Evolutionary conservation across 1,140 invertebrate genomes (phyloP), one percentile per base, ranked within the genome.

Genomic region (Apis laboriosa): DNA sequence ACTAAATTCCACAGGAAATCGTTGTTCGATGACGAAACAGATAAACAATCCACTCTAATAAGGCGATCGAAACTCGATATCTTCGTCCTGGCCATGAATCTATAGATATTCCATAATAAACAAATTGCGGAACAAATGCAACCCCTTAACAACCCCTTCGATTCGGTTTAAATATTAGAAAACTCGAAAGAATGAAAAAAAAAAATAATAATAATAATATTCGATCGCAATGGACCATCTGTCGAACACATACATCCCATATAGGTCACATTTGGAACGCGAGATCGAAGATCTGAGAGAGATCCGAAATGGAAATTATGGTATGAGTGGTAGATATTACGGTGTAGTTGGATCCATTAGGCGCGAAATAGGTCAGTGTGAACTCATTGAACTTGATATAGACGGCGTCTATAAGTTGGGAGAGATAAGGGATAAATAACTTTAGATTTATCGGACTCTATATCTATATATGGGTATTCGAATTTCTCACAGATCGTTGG

Each of bases 61-160:
- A 34, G 61, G 51, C 24, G 24, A 24, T 80, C 75, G 28, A 2
- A 75, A 80, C 53, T 13, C 34, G 55, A 75, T 66, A 56, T 80
- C n/a, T 58, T 58, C 34, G 9, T 19, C 9, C n/a, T 49, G 11
- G 17, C 24, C 19, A 51, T 56, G 71, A 24, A 34, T 80, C 34
- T 43, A 80, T 80, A 80, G 61, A 74, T 67, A 75, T 80, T 9
- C 61, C 53, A 75, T 67, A 67, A 80, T 75, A 9, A n/a, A 12
- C 53, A 19, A 24, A 34, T 49, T 2, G 17, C n/a, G 56, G 2
- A 24, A 19, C 28, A 49, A 28, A 64, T 49, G 43, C 24, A 12
- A 43, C 24, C 53, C n/a, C 13, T 63, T 63, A 51, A 68, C 53
- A 17, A 56, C 13, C 17, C 9, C 11, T 61, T 55, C 56, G 17